These are phyloP conservation scores for Limnothrissa miodon DNA, from an alignment of 2,113 vertebrate species.

Conservation along the genomic window DNA sequence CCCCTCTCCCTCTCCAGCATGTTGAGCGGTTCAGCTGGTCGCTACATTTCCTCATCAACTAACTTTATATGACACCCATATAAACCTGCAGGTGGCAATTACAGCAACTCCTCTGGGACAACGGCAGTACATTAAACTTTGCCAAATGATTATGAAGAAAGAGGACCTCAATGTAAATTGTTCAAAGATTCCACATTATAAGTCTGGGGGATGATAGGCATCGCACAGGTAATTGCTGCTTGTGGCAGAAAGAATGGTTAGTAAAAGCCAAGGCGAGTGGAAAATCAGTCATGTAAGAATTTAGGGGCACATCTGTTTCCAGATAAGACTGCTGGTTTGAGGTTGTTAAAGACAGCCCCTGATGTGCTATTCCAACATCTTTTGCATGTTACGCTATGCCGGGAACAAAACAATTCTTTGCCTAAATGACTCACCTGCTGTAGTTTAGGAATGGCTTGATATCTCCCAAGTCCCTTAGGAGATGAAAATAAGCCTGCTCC, in stretches of 20 bases:
- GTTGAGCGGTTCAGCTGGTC: background rate
- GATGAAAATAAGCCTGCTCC: background rate
- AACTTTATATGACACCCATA: conserved; percentile 24
- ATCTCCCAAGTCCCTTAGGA: background rate
- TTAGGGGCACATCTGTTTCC: conserved; percentile 59
- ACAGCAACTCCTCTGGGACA: background rate
- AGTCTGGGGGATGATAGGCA: conserved; percentile 30
- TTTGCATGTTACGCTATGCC: background rate
- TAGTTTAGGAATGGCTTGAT: background rate
- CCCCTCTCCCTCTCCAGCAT: background rate
- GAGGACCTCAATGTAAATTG: conserved; percentile 4
- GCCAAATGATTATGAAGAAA: conserved; percentile 1
- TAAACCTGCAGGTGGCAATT: conserved; percentile 20
- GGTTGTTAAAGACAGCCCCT: background rate
- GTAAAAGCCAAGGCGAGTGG: conserved; percentile 23
- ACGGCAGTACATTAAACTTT: background rate
- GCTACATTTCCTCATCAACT: background rate
- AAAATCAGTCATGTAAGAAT: conserved; percentile 42
- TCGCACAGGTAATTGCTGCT: conserved; percentile 47
- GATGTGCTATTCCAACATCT: background rate
- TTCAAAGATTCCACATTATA: conserved; percentile 23
- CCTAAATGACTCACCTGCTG: background rate
- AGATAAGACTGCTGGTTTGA: conserved; percentile 44
- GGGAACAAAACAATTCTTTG: background rate
- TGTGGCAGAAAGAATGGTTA: conserved; percentile 34